These are phyloP conservation scores for Saxidomus purpurata DNA, from an alignment of 1,140 invertebrate genomes.

Conservation along the genomic window DNA sequence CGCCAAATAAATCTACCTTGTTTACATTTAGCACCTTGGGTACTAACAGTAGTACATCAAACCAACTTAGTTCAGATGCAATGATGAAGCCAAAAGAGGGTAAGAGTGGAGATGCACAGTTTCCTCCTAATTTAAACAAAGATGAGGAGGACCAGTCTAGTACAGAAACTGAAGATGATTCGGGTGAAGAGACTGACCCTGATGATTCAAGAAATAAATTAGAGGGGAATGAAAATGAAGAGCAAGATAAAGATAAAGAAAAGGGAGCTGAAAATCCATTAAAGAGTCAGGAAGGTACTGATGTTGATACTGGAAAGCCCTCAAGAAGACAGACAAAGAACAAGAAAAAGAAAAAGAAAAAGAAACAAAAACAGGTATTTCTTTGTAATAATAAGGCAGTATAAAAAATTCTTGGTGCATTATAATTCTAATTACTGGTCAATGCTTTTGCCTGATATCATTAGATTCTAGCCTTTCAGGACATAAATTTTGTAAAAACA, in stretches of 20 bases:
- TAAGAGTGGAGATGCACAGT: background rate
- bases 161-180: background rate
- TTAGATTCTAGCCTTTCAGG: no score
- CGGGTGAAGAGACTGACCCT: background rate
- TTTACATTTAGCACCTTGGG: background rate
- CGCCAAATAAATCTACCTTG: background rate
- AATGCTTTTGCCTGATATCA: no score
- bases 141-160: background rate
- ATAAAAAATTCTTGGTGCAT: no score
- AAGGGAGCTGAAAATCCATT: background rate
- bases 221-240: background rate
- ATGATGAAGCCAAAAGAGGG: background rate
- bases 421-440: no score
- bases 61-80: background rate
- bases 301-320: background rate
- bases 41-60: background rate
- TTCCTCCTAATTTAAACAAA: background rate
- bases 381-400: background rate
- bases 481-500: no score
- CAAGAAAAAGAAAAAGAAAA: constrained; percentile 13
- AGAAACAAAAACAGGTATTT: background rate
- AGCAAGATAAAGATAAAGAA: background rate
- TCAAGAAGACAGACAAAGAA: background rate
- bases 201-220: background rate
- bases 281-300: background rate